Evolutionary conservation across 2,888 invertebrate species (phyloP).

Genomic region (Drosophila niveifrons): DNA sequence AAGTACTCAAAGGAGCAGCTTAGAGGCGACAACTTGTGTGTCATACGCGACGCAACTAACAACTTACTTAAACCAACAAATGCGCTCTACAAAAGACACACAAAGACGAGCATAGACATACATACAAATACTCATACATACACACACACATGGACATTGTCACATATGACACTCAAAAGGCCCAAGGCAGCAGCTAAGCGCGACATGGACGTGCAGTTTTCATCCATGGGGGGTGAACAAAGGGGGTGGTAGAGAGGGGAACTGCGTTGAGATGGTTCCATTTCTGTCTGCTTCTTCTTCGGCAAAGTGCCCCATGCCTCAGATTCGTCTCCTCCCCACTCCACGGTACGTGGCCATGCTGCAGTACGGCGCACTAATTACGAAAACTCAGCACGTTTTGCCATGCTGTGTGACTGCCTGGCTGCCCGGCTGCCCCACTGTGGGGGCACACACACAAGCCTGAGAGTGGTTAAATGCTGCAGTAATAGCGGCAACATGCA

Average conservation of each 20-base stretch:
- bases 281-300: constrained; percentile 38
- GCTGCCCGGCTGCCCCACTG: constrained; percentile 39
- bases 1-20: constrained; percentile 61
- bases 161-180: constrained; percentile 73
- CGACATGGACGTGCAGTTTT: constrained; percentile 65
- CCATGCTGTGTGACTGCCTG: constrained; percentile 59
- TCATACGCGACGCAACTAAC: constrained; percentile 66
- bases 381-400: constrained; percentile 80
- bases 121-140: constrained; percentile 5
- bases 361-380: constrained; percentile 80
- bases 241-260: constrained; percentile 7
- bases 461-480: constrained; percentile 80
- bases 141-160: constrained; percentile 33
- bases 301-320: constrained; percentile 30
- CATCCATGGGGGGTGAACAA: constrained; percentile 12
- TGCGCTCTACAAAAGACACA: constrained; percentile 27
- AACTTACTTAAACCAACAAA: constrained; percentile 74
- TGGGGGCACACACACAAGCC: constrained; percentile 26
- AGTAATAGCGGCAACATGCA: constrained; percentile 81
- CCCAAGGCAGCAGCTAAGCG: constrained; percentile 62
- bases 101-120: constrained; percentile 18
- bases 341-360: constrained; percentile 64
- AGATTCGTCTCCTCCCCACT: neutral
- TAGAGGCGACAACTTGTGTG: constrained; percentile 77
- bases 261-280: neutral